Evolutionary conservation across 2,888 invertebrate species (phyloP).

Genomic region (Aphodius granarius): DNA sequence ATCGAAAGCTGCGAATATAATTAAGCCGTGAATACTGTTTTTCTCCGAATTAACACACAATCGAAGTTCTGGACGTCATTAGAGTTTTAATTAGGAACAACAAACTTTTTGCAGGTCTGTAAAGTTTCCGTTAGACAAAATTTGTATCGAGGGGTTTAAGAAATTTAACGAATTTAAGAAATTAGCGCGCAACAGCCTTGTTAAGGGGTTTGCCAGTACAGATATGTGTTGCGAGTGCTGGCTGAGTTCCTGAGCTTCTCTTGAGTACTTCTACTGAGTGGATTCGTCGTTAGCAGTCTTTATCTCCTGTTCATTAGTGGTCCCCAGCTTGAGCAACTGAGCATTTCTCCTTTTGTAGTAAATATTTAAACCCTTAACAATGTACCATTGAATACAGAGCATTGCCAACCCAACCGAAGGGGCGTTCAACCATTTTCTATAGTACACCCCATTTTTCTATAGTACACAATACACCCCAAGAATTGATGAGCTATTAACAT

Average conservation of each 20-base stretch:
- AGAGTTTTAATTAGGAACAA: not conserved
- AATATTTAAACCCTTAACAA: slow-evolving; percentile 36
- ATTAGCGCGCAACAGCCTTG: slow-evolving; percentile 27
- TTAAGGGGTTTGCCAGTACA: slow-evolving; percentile 35
- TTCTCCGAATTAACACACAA: too few relatives aligned
- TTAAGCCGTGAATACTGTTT: too few relatives aligned
- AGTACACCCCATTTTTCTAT: not conserved
- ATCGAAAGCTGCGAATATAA: too few relatives aligned
- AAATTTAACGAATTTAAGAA: not conserved
- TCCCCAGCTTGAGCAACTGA: slow-evolving; percentile 30
- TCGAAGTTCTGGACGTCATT: too few relatives aligned
- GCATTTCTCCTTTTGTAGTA: slow-evolving; percentile 31
- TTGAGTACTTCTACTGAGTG: slow-evolving; percentile 29
- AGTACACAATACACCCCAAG: slow-evolving; percentile 3
- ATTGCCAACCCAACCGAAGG: not conserved
- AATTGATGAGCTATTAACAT: slow-evolving; percentile 14
- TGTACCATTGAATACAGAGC: slow-evolving; percentile 22
- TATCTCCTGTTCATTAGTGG: slow-evolving; percentile 40
- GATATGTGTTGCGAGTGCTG: slow-evolving; percentile 27
- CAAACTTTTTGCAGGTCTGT: not conserved
- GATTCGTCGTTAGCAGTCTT: slow-evolving; percentile 37
- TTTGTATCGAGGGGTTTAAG: not conserved
- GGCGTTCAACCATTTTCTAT: not conserved
- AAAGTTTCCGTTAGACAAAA: not conserved
- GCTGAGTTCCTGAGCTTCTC: not conserved